phyloP scores from a whole-genome alignment of 1,140 invertebrate genomes.

The Drosophila obscura region DNA sequence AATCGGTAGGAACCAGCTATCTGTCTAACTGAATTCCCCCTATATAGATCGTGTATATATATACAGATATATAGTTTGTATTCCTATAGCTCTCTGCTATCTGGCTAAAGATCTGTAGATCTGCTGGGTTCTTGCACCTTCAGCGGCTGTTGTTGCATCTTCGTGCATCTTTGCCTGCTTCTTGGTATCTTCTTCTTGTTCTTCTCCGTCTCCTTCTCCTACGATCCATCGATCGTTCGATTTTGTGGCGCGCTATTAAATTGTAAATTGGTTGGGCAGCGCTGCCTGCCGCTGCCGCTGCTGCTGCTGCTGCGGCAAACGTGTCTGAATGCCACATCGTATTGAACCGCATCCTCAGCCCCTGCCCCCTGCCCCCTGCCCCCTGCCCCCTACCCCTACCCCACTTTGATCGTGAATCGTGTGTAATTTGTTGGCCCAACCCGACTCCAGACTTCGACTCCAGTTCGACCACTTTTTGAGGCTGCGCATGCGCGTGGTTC shows the following conservation, averaged over 20 bases:
- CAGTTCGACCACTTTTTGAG: constrained; percentile 20
- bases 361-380: too few relatives aligned
- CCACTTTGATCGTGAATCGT: constrained; percentile 64
- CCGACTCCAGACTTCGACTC: constrained; percentile 18
- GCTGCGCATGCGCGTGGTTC: constrained; percentile 37
- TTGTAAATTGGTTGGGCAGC: constrained; percentile 77
- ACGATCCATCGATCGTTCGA: constrained; percentile 66
- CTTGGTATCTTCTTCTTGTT: constrained; percentile 2
- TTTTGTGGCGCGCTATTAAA: constrained; percentile 80
- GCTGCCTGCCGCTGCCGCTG: constrained; percentile 35
- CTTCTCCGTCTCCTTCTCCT: constrained; percentile 13
- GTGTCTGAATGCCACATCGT: constrained; percentile 77
- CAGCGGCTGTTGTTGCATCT: constrained; percentile 19
- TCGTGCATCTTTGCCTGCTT: neutral
- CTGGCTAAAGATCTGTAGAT: neutral
- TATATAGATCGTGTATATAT: too few relatives aligned
- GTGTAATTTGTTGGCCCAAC: constrained; percentile 70
- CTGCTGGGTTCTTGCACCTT: constrained; percentile 3
- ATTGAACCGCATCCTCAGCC: constrained; percentile 9
- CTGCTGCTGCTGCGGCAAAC: constrained; percentile 63
- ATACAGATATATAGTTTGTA: too few relatives aligned
- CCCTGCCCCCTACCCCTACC: too few relatives aligned
- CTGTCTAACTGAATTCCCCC: too few relatives aligned
- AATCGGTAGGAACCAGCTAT: too few relatives aligned
- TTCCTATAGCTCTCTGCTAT: constrained; percentile 1